These are phyloP conservation scores for Andrena haemorrhoa DNA, from an alignment of 2,888 invertebrate genomes.

Conservation along the genomic window DNA sequence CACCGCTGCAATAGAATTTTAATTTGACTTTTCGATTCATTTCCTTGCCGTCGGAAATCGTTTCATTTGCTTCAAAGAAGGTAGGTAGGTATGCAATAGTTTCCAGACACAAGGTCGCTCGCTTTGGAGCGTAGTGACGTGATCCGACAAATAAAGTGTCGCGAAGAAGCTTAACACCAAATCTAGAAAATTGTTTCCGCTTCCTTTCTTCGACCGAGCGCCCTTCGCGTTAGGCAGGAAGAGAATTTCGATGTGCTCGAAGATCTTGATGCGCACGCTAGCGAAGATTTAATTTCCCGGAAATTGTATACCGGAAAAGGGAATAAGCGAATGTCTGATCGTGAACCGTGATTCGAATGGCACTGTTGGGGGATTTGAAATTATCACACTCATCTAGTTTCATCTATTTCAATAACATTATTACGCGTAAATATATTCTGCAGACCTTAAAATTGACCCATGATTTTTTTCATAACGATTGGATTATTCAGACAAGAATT, in stretches of 20 bases:
- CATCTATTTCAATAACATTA: no score
- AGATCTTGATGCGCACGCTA: slow-evolving; percentile 57
- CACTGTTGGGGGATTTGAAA: not conserved
- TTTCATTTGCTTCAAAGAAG: no score
- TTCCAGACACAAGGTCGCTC: no score
- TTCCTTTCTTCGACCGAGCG: slow-evolving; percentile 46
- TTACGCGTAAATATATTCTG: no score
- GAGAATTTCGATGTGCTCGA: slow-evolving; percentile 29
- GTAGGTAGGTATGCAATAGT: no score
- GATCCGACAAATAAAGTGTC: not conserved
- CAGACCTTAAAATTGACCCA: no score
- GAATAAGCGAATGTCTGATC: slow-evolving; percentile 38
- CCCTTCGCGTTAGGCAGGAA: slow-evolving; percentile 9
- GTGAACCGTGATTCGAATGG: slow-evolving; percentile 43
- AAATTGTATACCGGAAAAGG: slow-evolving; percentile 64
- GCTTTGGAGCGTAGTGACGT: not conserved
- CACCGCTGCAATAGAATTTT: no score
- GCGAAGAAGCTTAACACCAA: slow-evolving; percentile 3
- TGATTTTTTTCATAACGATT: no score
- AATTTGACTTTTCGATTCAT: no score
- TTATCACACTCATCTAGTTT: no score
- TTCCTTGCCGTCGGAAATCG: no score
- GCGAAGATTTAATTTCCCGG: slow-evolving; percentile 65
- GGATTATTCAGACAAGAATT: no score
- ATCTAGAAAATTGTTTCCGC: slow-evolving; percentile 48